These are phyloP conservation scores for Apostichopus leukothele DNA, from an alignment of 53 echinoderm and acorn worm species.

Conservation along the genomic window DNA sequence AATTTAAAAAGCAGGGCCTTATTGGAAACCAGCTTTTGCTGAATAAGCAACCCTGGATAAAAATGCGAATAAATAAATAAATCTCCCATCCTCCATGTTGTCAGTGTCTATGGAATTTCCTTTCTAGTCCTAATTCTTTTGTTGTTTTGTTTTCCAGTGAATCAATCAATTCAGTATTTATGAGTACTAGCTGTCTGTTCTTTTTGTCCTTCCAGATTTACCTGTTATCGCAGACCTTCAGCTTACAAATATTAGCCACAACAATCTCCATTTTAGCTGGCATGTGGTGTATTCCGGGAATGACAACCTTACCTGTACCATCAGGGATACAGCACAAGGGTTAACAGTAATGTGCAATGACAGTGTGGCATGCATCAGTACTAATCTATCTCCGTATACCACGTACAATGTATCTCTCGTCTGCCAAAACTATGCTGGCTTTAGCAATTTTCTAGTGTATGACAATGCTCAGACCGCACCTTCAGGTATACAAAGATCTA, in stretches of 20 bases:
- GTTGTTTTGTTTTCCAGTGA: no score
- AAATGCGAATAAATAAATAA: no score
- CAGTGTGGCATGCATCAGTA: neutral
- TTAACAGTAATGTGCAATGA: neutral
- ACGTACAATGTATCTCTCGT: neutral
- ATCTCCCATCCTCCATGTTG: no score
- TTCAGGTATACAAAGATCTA: neutral
- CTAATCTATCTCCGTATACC: neutral
- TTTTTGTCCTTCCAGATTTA: neutral
- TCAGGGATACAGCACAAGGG: no score
- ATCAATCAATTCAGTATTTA: no score
- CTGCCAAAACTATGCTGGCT: slow-evolving; percentile 17
- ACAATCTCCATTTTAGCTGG: neutral
- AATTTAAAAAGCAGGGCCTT: no score
- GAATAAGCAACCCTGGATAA: no score
- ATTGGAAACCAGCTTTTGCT: no score
- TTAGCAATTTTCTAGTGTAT: neutral
- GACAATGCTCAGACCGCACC: neutral
- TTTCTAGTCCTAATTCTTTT: no score
- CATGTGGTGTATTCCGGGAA: neutral
- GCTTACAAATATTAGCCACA: neutral
- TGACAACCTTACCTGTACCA: neutral
- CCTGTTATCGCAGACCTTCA: neutral
- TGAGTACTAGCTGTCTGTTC: no score
- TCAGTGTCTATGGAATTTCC: no score